Evolutionary conservation across 2,888 invertebrate genomes (phyloP).

Genomic region (Hedya salicella): DNA sequence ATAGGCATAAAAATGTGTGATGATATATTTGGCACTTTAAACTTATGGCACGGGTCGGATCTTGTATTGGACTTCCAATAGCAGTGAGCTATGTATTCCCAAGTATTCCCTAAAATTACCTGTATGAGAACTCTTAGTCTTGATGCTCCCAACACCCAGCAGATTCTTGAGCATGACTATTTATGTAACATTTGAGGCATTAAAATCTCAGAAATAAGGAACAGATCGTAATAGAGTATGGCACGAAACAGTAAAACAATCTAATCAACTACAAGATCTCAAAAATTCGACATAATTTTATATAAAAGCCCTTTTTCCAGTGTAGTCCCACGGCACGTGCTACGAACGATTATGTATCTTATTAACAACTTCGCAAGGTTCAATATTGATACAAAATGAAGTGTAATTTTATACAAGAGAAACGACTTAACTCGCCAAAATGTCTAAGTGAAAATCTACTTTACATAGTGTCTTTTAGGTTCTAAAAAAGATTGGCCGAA

Average conservation of each 20-base stretch:
- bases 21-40: too few species aligned
- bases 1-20: too few species aligned
- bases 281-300: constrained; percentile 26
- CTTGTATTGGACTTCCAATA: too few species aligned
- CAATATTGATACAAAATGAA: constrained; percentile 38
- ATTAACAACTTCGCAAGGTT: constrained; percentile 43
- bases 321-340: constrained; percentile 29
- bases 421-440: constrained; percentile 31
- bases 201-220: constrained; percentile 27
- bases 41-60: too few species aligned
- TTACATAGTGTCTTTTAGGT: constrained; percentile 43
- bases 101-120: too few species aligned
- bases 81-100: too few species aligned
- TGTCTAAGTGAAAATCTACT: constrained; percentile 36
- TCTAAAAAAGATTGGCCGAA: constrained; percentile 47
- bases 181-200: too few species aligned
- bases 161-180: too few species aligned
- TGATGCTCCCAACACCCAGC: too few species aligned
- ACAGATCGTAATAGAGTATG: constrained; percentile 47
- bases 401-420: constrained; percentile 37
- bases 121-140: too few species aligned
- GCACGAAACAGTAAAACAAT: constrained; percentile 49
- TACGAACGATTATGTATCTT: constrained; percentile 45
- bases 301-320: constrained; percentile 32
- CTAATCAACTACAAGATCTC: constrained; percentile 41